A percentile compares a stretch with the other conserved stretches of the same genome.
Conservation (phyloP, 2,888 invertebrate species). For the Eurytoma adleriae region DNA sequence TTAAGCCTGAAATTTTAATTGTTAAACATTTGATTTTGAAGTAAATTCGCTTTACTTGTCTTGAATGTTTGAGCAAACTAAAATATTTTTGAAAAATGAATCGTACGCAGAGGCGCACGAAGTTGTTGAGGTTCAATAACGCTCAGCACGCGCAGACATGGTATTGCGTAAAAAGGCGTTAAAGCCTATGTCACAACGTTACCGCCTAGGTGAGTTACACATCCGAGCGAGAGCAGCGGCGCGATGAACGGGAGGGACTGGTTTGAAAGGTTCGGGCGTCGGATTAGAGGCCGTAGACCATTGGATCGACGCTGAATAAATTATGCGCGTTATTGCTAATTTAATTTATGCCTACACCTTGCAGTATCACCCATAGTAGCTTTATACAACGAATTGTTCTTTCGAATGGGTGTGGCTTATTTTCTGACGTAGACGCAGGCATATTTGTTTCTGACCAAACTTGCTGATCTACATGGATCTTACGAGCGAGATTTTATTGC, state of each 20-base stretch:
- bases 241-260: constrained; percentile 42
- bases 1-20: too few relatives aligned
- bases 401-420: neutral
- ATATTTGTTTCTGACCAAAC: too few relatives aligned
- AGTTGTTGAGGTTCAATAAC: too few relatives aligned
- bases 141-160: neutral
- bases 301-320: constrained; percentile 50
- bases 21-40: too few relatives aligned
- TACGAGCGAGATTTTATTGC: too few relatives aligned
- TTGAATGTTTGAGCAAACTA: too few relatives aligned
- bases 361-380: constrained; percentile 3
- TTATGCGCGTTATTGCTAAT: constrained; percentile 47
- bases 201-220: constrained; percentile 41
- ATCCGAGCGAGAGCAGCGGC: constrained; percentile 34
- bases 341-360: constrained; percentile 53
- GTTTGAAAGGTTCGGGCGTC: constrained; percentile 50
- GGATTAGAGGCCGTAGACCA: constrained; percentile 39
- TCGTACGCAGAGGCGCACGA: too few relatives aligned
- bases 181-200: constrained; percentile 47
- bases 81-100: too few relatives aligned
- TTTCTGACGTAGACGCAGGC: too few relatives aligned
- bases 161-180: constrained; percentile 45
- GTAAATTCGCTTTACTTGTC: too few relatives aligned
- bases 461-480: too few relatives aligned
- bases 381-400: constrained; percentile 4